Percentiles rank a stretch among this genome's conserved stretches.
Evolutionary conservation across 2,113 vertebrate species (phyloP).

Genomic region (Procavia capensis): DNA sequence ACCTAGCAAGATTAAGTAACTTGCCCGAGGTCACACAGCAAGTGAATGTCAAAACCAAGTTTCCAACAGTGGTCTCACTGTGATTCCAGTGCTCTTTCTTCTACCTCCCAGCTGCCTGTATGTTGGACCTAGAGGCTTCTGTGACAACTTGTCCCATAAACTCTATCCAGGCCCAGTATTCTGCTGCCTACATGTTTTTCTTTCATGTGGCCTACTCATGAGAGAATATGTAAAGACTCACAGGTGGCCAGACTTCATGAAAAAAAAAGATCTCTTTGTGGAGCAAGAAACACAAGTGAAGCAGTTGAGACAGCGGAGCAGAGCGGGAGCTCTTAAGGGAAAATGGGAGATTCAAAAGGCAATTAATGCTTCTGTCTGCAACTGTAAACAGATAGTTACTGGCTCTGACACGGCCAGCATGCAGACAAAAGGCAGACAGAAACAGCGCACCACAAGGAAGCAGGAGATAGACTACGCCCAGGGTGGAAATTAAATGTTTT

Average conservation of each 20-base stretch:
- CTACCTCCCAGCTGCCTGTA: not conserved
- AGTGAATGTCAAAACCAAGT: not conserved
- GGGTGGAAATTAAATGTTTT: slow-evolving; percentile 77
- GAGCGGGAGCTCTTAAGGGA: slow-evolving; percentile 43
- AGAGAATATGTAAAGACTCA: not conserved
- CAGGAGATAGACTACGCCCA: slow-evolving; percentile 60
- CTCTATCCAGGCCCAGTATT: not conserved
- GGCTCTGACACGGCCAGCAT: slow-evolving; percentile 47
- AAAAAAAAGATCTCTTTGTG: not conserved
- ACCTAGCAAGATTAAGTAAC: slow-evolving; percentile 11
- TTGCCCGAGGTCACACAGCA: not conserved
- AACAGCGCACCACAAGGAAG: slow-evolving; percentile 61
- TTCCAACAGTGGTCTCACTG: not conserved
- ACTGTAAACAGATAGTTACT: slow-evolving; percentile 76
- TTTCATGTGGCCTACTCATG: not conserved
- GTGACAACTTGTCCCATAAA: not conserved
- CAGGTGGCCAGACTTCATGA: slow-evolving; percentile 54
- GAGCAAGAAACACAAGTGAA: slow-evolving; percentile 31
- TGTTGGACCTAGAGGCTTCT: slow-evolving; percentile 2
- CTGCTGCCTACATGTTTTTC: not conserved
- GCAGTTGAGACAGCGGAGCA: not conserved
- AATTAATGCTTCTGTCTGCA: slow-evolving; percentile 69
- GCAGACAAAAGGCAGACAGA: slow-evolving; percentile 77
- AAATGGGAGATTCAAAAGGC: slow-evolving; percentile 67
- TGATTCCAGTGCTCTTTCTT: not conserved